Conservation (phyloP, 2,888 invertebrate species). For the Fragum whitleyi region DNA sequence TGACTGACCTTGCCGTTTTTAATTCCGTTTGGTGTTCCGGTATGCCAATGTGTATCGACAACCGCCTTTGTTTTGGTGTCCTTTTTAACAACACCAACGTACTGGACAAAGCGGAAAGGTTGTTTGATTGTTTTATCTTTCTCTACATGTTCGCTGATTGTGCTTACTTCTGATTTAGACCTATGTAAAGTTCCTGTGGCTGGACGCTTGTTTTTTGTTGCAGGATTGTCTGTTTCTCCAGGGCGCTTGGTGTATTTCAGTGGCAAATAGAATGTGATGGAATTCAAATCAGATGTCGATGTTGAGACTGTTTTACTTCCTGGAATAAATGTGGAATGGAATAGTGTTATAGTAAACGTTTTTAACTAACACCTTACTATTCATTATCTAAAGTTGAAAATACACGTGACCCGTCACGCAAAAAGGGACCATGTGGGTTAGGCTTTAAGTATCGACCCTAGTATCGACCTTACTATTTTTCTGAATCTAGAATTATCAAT, state of each 20-base stretch:
- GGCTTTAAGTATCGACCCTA: no score
- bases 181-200: not conserved
- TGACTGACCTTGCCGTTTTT: not conserved
- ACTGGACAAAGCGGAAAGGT: constrained; percentile 12
- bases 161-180: not conserved
- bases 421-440: no score
- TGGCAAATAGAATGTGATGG: constrained; percentile 14
- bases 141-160: not conserved
- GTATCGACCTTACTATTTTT: no score
- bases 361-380: no score
- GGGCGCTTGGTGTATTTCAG: constrained; percentile 23
- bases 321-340: no score
- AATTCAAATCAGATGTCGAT: constrained; percentile 10
- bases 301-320: constrained; percentile 16
- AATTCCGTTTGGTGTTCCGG: not conserved
- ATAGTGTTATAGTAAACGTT: no score
- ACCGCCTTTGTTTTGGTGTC: constrained; percentile 21
- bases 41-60: constrained; percentile 9
- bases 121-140: not conserved
- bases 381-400: no score
- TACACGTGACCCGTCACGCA: no score
- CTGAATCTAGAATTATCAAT: no score
- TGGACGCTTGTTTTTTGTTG: constrained; percentile 11
- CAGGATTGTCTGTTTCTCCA: not conserved
- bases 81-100: constrained; percentile 20